Base-by-base conservation (phyloP, 2,797 vertebrate species). In the Amblyopsis hoosieri region DNA sequence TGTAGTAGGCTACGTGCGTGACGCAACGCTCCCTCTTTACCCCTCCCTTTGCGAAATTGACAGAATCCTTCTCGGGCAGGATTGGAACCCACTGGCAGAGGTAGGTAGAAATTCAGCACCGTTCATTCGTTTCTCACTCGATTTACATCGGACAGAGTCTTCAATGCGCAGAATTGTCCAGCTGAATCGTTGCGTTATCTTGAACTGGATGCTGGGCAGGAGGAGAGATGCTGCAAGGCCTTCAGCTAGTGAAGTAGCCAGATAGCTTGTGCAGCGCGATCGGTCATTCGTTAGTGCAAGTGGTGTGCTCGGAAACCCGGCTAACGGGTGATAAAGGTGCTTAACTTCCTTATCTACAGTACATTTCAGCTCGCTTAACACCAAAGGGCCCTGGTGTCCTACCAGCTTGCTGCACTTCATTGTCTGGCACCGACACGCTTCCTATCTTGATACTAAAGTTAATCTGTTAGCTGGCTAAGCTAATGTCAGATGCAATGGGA, bases 1-100 rank as follows among this genome's bases (percentile, higher is more conserved):
- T 23, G 29, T 49, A 45, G 12, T 55, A 37, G 19, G 46, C 42
- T 45, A 17, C 72, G 72, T 76, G 64, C 62, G 65, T 83, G 82
- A 83, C 86, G 71, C 48, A 3, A 64, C 75, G 15, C 62, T 68
- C 13, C 72, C 80, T 80, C 77, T 69, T 65, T 45, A 79, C 82
- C 83, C 86, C 82, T 86, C 86, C 79, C 79, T 84, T 85, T 85
- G 83, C 86, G 74, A 82, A 10, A 79, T 72, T 78, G 72, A 85
- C 76, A 68, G 60, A 61, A 78, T 80, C 68, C 69, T 79, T 79
- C 72, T 80, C 79, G 58, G 65, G 50, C 78, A 64, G 79, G 83
- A 85, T 79, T 63, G 74, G 67, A 66, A 71, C 56, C 56, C 67
- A 60, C 67, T 63, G 67, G 51, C 67, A 48, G 69, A 91, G 92